Evolutionary conservation across 2,113 vertebrate genomes (phyloP), one percentile per base, ranked within the genome.

Genomic region (Lycaon pictus): DNA sequence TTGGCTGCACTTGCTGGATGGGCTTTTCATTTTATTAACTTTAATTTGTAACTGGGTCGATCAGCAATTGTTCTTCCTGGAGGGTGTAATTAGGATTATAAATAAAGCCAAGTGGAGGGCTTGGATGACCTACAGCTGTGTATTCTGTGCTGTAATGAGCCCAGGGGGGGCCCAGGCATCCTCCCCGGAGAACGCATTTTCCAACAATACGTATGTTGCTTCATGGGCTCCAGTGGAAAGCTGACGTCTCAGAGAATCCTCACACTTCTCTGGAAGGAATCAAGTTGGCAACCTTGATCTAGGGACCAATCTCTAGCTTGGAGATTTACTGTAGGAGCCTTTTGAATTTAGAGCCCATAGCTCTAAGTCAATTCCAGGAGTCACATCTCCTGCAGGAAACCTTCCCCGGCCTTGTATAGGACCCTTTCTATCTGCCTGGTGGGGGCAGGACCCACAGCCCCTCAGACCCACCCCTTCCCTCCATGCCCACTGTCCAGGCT

Each of bases 21-120:
- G 16, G 65, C 22, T 89, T 22, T 93, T 97, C 62, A 0, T 74
- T 97, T 88, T 71, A 80, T 96, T 95, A 93, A 87, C 89, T 96
- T 95, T 69, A 91, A 97, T 95, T 97, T 95, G 92, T 51, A 91
- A 87, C 67, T 81, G 88, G 90, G 71, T 48, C 77, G 67, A 94
- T 95, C 93, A 72, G 37, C 72, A 22, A 53, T 79, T 76, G 83
- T 56, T 95, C 90, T 83, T 97, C 97, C 67, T 72, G 69, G 79
- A 92, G 89, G 93, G 76, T 79, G 63, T 93, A 87, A 92, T 96
- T 87, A 90, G 90, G 74, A 69, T 83, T 72, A 97, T 71, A 95
- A 94, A 96, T 87, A 93, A 91, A 96, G 92, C 43, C 71, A 74
- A 88, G 51, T 4, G 58, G 77, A 89, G 87, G 48, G 58, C 80